Evolutionary conservation across 2,797 vertebrate species (phyloP).

Genomic region (Malacoraja senta): DNA sequence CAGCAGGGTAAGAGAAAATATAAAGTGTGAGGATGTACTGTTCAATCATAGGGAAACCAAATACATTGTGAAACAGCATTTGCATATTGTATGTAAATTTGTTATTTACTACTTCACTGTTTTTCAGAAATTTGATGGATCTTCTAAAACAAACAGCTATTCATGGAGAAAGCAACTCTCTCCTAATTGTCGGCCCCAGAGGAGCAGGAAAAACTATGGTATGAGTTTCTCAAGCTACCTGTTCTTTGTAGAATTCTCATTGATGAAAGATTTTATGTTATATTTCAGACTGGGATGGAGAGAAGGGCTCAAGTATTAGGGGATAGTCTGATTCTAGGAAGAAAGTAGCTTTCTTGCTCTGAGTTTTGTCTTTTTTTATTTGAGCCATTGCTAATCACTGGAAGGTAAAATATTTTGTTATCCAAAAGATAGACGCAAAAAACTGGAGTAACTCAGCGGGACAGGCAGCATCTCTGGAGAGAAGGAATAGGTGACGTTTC

Average conservation of each 20-base stretch:
- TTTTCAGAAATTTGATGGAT: constrained; percentile 76
- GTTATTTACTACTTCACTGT: neutral
- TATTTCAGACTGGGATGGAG: neutral
- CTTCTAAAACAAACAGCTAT: constrained; percentile 77
- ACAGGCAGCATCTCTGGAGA: too few species aligned
- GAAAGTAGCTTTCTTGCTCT: neutral
- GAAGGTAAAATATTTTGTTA: neutral
- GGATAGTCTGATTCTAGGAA: neutral
- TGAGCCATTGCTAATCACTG: neutral
- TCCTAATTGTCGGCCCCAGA: constrained; percentile 82
- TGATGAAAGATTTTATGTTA: neutral
- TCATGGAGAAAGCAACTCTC: constrained; percentile 90
- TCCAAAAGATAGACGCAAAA: too few species aligned
- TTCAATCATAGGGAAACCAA: too few species aligned
- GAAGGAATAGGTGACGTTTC: too few species aligned
- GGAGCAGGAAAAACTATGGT: constrained; percentile 86
- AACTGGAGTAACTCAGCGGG: too few species aligned
- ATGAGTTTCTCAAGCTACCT: constrained; percentile 41
- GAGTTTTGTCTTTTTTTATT: neutral
- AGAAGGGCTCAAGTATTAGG: neutral
- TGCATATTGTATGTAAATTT: neutral
- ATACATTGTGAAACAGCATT: neutral
- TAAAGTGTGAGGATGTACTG: too few species aligned
- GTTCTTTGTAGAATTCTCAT: neutral
- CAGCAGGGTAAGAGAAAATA: too few species aligned